These are phyloP conservation scores for Perca schrenkii DNA, from an alignment of 2,113 vertebrate genomes.

Conservation along the genomic window DNA sequence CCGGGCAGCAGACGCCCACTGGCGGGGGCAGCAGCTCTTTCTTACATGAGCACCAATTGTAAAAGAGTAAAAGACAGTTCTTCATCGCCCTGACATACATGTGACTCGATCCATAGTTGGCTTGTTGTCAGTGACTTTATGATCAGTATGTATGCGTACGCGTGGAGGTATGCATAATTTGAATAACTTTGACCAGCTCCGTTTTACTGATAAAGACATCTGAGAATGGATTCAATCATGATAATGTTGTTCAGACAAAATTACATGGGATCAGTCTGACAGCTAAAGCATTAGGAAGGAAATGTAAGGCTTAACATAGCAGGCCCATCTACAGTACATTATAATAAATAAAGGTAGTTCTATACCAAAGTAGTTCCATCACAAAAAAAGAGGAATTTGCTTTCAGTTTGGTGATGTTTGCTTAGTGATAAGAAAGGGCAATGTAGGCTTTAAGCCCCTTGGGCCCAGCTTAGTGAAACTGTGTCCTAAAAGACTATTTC, in stretches of 20 bases:
- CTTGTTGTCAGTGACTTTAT: slow-evolving; percentile 58
- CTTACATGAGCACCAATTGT: slow-evolving; percentile 93
- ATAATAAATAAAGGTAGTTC: slow-evolving; percentile 78
- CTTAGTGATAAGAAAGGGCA: slow-evolving; percentile 60
- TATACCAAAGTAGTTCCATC: slow-evolving; percentile 84
- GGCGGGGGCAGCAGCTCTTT: slow-evolving; percentile 79
- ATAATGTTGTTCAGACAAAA: slow-evolving; percentile 40
- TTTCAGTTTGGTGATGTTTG: slow-evolving; percentile 71
- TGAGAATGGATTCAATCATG: slow-evolving; percentile 39
- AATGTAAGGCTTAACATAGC: slow-evolving; percentile 56
- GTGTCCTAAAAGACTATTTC: slow-evolving; percentile 61
- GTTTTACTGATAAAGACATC: slow-evolving; percentile 52
- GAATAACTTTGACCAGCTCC: slow-evolving; percentile 54
- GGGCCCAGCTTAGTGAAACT: slow-evolving; percentile 60
- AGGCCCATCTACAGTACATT: slow-evolving; percentile 50
- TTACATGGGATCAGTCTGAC: slow-evolving; percentile 41
- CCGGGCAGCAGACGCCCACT: slow-evolving; percentile 78
- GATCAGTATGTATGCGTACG: slow-evolving; percentile 48
- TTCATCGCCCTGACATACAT: slow-evolving; percentile 47
- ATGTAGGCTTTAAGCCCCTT: slow-evolving; percentile 53
- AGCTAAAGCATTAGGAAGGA: slow-evolving; percentile 49
- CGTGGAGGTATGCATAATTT: slow-evolving; percentile 55
- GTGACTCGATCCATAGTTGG: slow-evolving; percentile 49
- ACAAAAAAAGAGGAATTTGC: slow-evolving; percentile 60
- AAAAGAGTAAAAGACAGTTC: slow-evolving; percentile 61